Conservation (phyloP, 2,113 vertebrate species). For the Corythornis cristatus region DNA sequence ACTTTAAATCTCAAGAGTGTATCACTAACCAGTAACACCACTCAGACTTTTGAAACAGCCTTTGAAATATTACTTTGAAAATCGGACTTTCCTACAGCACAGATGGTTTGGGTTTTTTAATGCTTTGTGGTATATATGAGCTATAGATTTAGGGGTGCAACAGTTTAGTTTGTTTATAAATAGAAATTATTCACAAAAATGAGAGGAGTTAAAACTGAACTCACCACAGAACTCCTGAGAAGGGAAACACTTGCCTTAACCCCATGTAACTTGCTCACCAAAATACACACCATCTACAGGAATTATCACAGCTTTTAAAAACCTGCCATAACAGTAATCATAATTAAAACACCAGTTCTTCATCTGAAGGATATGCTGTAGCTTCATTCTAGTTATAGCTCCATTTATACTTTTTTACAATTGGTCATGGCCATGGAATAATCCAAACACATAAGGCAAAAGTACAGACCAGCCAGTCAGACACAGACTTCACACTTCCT, state of each 20-base stretch:
- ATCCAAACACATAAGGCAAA: background rate
- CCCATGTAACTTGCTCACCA: background rate
- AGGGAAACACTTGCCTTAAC: background rate
- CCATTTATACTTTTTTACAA: background rate
- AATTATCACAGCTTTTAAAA: background rate
- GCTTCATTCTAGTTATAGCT: background rate
- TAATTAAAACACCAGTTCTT: background rate
- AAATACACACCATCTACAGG: background rate
- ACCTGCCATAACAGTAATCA: background rate
- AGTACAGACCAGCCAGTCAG: background rate
- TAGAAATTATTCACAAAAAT: background rate
- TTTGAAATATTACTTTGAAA: background rate
- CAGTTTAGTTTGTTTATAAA: background rate
- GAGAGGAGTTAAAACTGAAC: background rate
- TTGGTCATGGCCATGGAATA: background rate
- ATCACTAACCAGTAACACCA: background rate
- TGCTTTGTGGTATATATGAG: background rate
- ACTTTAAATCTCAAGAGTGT: background rate
- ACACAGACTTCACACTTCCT: background rate
- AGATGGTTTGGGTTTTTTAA: background rate
- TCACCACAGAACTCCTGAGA: background rate
- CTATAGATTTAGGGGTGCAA: background rate
- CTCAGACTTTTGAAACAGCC: background rate
- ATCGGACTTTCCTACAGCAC: background rate
- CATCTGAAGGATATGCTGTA: fast-evolving